Evolutionary conservation across 2,888 invertebrate genomes (phyloP).

Genomic region (Eupithecia centaureata): DNA sequence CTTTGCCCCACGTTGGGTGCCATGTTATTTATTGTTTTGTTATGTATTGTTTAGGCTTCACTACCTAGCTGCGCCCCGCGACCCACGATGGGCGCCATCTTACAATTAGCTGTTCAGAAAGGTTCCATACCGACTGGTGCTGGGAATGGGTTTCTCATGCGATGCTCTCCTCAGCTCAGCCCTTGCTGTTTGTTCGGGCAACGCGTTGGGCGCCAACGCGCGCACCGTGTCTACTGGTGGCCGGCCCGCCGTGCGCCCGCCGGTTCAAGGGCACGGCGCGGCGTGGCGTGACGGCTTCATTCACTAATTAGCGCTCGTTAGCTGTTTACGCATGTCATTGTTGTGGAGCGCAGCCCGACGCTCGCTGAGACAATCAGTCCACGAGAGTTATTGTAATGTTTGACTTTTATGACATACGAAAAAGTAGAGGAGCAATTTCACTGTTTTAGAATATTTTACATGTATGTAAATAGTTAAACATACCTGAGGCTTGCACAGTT

Average conservation of each 20-base stretch:
- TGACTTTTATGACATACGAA: background rate
- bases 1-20: background rate
- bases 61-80: no score
- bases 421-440: background rate
- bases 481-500: no score
- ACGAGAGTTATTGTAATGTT: background rate
- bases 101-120: background rate
- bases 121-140: background rate
- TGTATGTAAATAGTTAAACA: no score
- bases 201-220: background rate
- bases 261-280: constrained; percentile 34
- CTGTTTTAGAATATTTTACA: no score
- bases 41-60: no score
- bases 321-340: constrained; percentile 40
- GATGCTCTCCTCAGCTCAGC: background rate
- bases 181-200: background rate
- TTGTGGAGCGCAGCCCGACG: constrained; percentile 23
- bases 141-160: background rate
- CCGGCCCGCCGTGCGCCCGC: background rate
- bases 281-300: constrained; percentile 25
- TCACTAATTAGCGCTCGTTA: constrained; percentile 40
- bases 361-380: constrained; percentile 18
- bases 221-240: constrained; percentile 9
- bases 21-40: background rate
- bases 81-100: background rate